phyloP scores from a whole-genome alignment of 2,113 vertebrate genomes.

The Cryptotis parvus region DNA sequence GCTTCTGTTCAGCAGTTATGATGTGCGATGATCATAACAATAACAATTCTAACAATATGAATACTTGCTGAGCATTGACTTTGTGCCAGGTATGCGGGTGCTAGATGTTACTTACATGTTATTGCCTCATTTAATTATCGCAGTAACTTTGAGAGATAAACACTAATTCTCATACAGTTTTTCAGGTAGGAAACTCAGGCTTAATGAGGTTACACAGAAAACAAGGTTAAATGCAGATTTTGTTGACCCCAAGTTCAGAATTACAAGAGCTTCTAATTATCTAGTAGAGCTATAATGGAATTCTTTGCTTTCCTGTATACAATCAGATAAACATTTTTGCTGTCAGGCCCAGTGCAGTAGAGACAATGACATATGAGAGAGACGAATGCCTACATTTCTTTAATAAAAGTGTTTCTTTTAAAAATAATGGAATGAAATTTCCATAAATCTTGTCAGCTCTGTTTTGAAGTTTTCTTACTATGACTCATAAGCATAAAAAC shows the following conservation, averaged over 20 bases:
- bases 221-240: background rate
- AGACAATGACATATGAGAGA: conserved; percentile 8
- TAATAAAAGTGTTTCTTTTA: conserved; percentile 58
- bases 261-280: background rate
- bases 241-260: conserved; percentile 33
- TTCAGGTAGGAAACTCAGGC: conserved; percentile 11
- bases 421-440: conserved; percentile 59
- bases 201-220: background rate
- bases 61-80: conserved; percentile 10
- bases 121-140: conserved; percentile 43
- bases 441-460: conserved; percentile 61
- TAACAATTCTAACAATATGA: background rate
- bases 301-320: conserved; percentile 41
- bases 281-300: background rate
- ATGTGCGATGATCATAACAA: background rate
- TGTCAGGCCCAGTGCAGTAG: background rate
- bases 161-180: background rate
- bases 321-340: conserved; percentile 31
- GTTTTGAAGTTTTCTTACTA: conserved; percentile 57
- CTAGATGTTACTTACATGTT: background rate
- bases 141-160: background rate
- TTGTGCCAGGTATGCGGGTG: background rate
- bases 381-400: conserved; percentile 37
- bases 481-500: conserved; percentile 62
- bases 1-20: background rate